Conservation (phyloP, 2,888 invertebrate species). For the Sphaerophoria rueppellii region DNA sequence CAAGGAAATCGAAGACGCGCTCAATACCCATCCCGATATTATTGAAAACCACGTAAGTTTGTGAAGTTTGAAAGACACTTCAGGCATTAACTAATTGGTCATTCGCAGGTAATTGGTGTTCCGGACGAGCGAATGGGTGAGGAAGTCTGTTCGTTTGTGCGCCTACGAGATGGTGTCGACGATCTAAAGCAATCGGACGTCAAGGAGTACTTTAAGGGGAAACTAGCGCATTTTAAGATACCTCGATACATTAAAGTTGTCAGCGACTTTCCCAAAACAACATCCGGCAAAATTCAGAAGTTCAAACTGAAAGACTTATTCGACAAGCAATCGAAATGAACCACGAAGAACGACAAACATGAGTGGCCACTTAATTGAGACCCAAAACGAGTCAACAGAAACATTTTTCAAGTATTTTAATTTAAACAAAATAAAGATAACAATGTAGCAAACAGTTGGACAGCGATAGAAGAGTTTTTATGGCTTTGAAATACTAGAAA, state of each 20-base stretch:
- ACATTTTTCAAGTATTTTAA: no score
- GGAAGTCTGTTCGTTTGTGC: slow-evolving; percentile 86
- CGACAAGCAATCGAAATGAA: not conserved
- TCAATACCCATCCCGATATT: slow-evolving; percentile 87
- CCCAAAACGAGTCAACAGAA: no score
- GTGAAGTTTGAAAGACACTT: not conserved
- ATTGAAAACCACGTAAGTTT: slow-evolving; percentile 86
- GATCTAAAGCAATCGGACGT: slow-evolving; percentile 84
- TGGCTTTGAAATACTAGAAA: not conserved
- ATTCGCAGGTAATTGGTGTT: slow-evolving; percentile 85
- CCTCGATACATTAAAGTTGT: slow-evolving; percentile 87
- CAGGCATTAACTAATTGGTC: not conserved
- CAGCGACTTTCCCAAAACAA: slow-evolving; percentile 88
- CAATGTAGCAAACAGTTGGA: no score
- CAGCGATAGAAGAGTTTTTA: no score
- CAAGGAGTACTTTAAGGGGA: slow-evolving; percentile 85
- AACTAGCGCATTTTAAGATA: slow-evolving; percentile 90
- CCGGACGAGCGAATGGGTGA: slow-evolving; percentile 89
- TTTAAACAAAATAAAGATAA: no score
- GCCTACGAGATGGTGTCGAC: slow-evolving; percentile 82
- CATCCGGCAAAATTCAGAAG: slow-evolving; percentile 91
- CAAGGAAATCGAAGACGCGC: slow-evolving; percentile 89
- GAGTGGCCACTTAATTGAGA: no score
- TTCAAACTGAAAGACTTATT: slow-evolving; percentile 83
- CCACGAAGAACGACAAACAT: not conserved